Evolutionary conservation across 1,140 invertebrate species (phyloP), one percentile per base, ranked within the genome.

Genomic region (Conus ventricosus): DNA sequence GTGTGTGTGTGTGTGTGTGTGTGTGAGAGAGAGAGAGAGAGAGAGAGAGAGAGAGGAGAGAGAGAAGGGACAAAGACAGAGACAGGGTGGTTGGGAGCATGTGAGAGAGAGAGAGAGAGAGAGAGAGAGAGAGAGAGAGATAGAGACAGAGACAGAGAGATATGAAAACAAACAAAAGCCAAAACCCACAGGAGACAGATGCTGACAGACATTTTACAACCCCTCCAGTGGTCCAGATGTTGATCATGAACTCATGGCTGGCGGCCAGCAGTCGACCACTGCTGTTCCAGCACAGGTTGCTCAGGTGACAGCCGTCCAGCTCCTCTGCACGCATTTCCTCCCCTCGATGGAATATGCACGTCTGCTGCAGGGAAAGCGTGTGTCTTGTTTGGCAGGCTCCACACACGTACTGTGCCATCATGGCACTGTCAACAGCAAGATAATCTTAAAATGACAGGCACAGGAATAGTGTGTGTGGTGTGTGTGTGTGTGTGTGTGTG

Each of bases 391-490:
- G 94, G 94, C 76, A 95, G 94, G 91, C 91, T 95, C 96, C 96
- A 97, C 8, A 97, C 92, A n/a, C 96, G 92, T 0, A 97, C 96
- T n/a, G 96, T 97, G n/a, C 96, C 96, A 95, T 97, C 96, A 92
- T 96, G 96, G 5, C 96, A 94, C 96, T 96, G 90, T 60, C 8
- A 60, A 60, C 57, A 60, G 57, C 57, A 39, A 39, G 39, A 39
- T 39, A 39, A 39, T 39, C 0, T 39, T 39, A 39, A 39, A 39
- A 39, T 39, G 57, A 60, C 57, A 60, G 57, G 5, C 57, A 60
- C 1, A 60, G 57, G 39, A 60, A 60, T 60, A 15, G n/a, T n/a
- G n/a, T n/a, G n/a, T n/a, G n/a, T n/a, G n/a, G n/a, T n/a, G n/a
- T n/a, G n/a, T n/a, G n/a, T n/a, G n/a, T n/a, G n/a, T n/a, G n/a